phyloP scores from a whole-genome alignment of 2,888 invertebrate genomes.

The Rutpela maculata region DNA sequence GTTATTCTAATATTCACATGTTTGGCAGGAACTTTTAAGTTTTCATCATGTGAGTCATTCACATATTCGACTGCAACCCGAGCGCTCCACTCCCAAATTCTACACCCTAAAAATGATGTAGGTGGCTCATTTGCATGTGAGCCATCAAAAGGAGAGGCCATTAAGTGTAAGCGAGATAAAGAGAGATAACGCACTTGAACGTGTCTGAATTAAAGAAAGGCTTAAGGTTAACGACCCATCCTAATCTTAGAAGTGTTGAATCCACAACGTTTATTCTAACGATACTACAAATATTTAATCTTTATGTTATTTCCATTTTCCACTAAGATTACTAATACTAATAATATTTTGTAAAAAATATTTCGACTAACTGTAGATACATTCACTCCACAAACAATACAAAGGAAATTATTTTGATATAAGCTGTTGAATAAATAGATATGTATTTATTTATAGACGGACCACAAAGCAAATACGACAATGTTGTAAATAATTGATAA shows the following conservation, averaged over 20 bases:
- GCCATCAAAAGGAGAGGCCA: constrained; percentile 30
- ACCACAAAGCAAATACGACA: not conserved
- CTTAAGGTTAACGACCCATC: constrained; percentile 67
- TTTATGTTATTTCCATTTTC: constrained; percentile 37
- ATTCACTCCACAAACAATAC: constrained; percentile 15
- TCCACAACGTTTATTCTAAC: constrained; percentile 52
- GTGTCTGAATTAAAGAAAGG: constrained; percentile 59
- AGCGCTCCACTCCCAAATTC: constrained; percentile 60
- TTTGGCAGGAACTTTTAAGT: constrained; percentile 56
- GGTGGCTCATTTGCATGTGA: constrained; percentile 62
- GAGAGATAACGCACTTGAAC: constrained; percentile 52
- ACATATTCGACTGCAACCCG: constrained; percentile 34
- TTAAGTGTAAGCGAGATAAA: constrained; percentile 14
- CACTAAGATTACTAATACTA: constrained; percentile 21
- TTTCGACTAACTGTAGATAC: constrained; percentile 23
- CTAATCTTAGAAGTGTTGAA: constrained; percentile 67
- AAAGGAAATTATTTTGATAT: constrained; percentile 22
- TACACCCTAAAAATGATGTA: constrained; percentile 60
- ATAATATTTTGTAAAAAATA: constrained; percentile 31
- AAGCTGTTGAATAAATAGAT: constrained; percentile 7
- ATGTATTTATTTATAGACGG: constrained; percentile 11
- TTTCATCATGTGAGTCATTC: constrained; percentile 60
- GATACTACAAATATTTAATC: constrained; percentile 51
- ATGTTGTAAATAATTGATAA: not conserved
- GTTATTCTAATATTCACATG: constrained; percentile 42